A percentile compares a stretch with the other conserved stretches of the same genome.
Conservation (phyloP, 2,888 invertebrate genomes). For the Monochamus alternatus region DNA sequence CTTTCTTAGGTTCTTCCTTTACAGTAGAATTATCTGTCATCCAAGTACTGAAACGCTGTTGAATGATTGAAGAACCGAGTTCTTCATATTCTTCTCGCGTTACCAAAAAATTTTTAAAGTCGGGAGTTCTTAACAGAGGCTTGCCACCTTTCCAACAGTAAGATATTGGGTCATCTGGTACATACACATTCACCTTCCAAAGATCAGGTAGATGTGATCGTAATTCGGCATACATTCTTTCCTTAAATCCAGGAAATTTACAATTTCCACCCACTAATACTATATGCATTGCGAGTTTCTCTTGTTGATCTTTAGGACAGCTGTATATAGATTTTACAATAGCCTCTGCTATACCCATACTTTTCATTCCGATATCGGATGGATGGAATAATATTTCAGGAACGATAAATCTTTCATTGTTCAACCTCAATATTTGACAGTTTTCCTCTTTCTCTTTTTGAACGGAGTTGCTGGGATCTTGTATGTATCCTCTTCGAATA, state of each 20-base stretch:
- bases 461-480: slow-evolving; percentile 58
- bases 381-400: slow-evolving; percentile 97
- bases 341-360: slow-evolving; percentile 94
- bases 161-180: slow-evolving; percentile 82
- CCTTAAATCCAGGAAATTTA: slow-evolving; percentile 87
- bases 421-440: slow-evolving; percentile 85
- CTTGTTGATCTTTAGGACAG: slow-evolving; percentile 83
- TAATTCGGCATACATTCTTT: slow-evolving; percentile 85
- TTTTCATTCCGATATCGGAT: slow-evolving; percentile 92
- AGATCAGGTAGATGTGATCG: slow-evolving; percentile 85
- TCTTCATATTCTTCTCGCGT: slow-evolving; percentile 93
- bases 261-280: slow-evolving; percentile 88
- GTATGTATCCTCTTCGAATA: slow-evolving; percentile 81
- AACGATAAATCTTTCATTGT: slow-evolving; percentile 94
- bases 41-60: slow-evolving; percentile 74
- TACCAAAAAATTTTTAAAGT: slow-evolving; percentile 82
- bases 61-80: slow-evolving; percentile 79
- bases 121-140: slow-evolving; percentile 80
- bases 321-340: slow-evolving; percentile 83
- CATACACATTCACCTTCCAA: slow-evolving; percentile 82
- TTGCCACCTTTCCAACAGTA: slow-evolving; percentile 95
- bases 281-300: slow-evolving; percentile 87
- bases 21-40: slow-evolving; percentile 54
- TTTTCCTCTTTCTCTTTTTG: slow-evolving; percentile 63
- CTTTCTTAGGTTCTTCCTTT: slow-evolving; percentile 44